These are phyloP conservation scores for Philopedon plagiatum DNA, from an alignment of 2,888 invertebrate species.

Conservation along the genomic window DNA sequence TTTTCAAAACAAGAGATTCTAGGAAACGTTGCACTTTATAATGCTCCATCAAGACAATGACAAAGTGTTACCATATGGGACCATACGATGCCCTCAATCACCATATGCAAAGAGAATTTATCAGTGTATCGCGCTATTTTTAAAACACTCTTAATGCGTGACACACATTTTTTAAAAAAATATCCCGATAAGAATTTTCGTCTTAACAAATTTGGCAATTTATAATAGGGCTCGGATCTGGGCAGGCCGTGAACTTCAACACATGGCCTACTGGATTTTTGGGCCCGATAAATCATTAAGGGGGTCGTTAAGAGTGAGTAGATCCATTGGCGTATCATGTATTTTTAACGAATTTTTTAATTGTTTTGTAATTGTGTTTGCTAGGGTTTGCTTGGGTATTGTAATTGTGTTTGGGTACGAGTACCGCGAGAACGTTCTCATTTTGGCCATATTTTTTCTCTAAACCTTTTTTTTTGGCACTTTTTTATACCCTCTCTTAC, in stretches of 20 bases:
- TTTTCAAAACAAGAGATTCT: too few relatives aligned
- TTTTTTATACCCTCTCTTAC: too few relatives aligned
- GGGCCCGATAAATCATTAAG: conserved; percentile 41
- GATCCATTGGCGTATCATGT: conserved; percentile 7
- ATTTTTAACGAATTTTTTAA: neutral
- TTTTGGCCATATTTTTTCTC: too few relatives aligned
- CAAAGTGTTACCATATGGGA: conserved; percentile 30
- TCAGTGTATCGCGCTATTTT: conserved; percentile 38
- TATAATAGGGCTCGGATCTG: conserved; percentile 33
- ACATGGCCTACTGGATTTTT: conserved; percentile 56
- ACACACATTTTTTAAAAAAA: conserved; percentile 26
- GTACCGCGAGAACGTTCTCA: too few relatives aligned
- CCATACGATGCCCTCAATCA: conserved; percentile 11
- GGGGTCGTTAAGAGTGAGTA: neutral
- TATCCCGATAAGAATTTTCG: conserved; percentile 35
- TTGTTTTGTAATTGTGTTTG: too few relatives aligned
- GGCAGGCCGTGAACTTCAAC: conserved; percentile 55
- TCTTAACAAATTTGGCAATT: conserved; percentile 26
- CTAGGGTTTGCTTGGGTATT: too few relatives aligned
- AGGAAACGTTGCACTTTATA: neutral
- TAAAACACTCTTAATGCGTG: conserved; percentile 34
- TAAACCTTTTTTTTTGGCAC: too few relatives aligned
- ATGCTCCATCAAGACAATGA: conserved; percentile 15
- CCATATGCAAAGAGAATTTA: conserved; percentile 44
- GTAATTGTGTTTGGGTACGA: too few relatives aligned